Base-by-base conservation (phyloP, 1,140 invertebrate species). In the Megathymus violae region DNA sequence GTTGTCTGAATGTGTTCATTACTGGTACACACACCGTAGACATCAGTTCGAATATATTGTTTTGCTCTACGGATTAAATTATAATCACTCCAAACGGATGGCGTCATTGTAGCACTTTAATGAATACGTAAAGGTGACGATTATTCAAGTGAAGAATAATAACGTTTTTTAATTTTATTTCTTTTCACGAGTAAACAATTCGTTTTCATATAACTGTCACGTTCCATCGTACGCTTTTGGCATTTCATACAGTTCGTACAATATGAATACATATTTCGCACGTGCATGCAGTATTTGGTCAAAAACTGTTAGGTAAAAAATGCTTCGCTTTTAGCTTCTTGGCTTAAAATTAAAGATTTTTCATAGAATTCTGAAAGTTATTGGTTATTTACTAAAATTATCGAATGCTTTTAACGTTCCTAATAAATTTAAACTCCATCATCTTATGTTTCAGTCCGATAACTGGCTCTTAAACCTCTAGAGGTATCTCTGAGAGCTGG, bases 171-270 rank as follows among this genome's bases (percentile, higher is more conserved):
- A 25, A 43, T 43, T 25, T 54, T 54, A 14, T 22, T 52, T 34
- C 19, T 15, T 3, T 48, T 7, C 46, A 31, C 27, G 15, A 54
- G 19, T 40, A 54, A 54, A 43, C 38, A 54, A 43, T 22, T 19
- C 19, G 22, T 15, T 54, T 43, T 9, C 6, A 11, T 27, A 54
- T 19, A 54, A 43, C 17, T 54, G 38, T 54, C 51, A 54, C 51
- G 38, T 54, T 41, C 4, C 25, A 11, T 43, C 19, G 38, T 54
- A 11, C 51, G 16, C 19, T 43, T 19, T 43, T 27, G 38, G 13
- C 17, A 43, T 43, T 54, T 54, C 19, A 25, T 41, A 50, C 14
- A 48, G 15, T 15, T 48, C 14, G 14, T 50, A 31, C 31, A n/a
- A 15, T 11, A 50, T 31, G 16, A 3, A 16, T 50, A 17, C 11